A percentile compares a stretch with the other conserved stretches of the same genome.
Conservation (phyloP, 2,888 invertebrate species). For the Drosophila emarginata region DNA sequence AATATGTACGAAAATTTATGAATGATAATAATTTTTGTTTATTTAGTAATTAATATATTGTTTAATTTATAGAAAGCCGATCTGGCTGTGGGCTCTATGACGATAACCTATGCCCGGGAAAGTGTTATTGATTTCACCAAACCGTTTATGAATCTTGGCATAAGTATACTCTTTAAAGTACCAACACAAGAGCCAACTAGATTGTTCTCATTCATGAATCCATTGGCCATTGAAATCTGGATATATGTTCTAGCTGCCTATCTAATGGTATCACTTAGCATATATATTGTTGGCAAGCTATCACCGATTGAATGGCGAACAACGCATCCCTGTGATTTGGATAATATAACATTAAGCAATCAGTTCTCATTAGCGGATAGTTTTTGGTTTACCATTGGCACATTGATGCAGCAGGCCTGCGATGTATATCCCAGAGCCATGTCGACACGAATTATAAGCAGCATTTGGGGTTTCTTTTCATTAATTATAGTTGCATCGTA, state of each 20-base stretch:
- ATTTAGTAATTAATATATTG: not conserved
- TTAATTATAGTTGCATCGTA: conserved; percentile 95
- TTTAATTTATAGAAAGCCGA: conserved; percentile 92
- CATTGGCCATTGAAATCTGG: conserved; percentile 93
- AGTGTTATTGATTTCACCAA: conserved; percentile 96
- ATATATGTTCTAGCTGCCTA: conserved; percentile 91
- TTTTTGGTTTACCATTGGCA: conserved; percentile 95
- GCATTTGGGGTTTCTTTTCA: conserved; percentile 96
- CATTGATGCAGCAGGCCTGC: conserved; percentile 93
- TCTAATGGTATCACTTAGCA: conserved; percentile 89
- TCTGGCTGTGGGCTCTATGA: conserved; percentile 93
- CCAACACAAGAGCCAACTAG: conserved; percentile 88
- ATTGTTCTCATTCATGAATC: conserved; percentile 93
- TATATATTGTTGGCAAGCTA: conserved; percentile 91
- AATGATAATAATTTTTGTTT: too few species aligned
- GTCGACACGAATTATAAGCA: conserved; percentile 91
- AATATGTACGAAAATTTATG: conserved; percentile 83
- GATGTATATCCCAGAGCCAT: conserved; percentile 88
- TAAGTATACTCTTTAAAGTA: conserved; percentile 92
- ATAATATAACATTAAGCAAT: conserved; percentile 84
- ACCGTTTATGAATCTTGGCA: conserved; percentile 95
- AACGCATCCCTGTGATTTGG: conserved; percentile 87
- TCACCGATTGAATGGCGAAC: conserved; percentile 92
- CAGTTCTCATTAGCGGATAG: conserved; percentile 92
- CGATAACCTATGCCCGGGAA: conserved; percentile 94